Evolutionary conservation across 2,888 invertebrate genomes (phyloP).

Genomic region (Spisula solida): DNA sequence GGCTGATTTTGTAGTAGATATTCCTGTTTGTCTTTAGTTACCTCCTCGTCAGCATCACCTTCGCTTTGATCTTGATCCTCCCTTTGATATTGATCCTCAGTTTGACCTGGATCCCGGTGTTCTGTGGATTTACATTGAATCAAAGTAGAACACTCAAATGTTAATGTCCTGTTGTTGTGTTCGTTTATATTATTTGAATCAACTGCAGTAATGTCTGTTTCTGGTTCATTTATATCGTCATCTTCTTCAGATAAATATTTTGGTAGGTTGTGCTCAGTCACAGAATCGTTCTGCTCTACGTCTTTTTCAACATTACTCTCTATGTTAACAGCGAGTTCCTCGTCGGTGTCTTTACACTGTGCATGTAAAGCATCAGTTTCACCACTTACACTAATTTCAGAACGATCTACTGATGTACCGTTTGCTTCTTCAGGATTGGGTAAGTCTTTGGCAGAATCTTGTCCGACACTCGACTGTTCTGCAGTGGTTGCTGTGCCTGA

Average conservation of each 20-base stretch:
- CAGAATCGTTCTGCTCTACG: background rate
- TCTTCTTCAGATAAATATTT: background rate
- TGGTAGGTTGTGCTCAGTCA: background rate
- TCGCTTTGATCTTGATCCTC: background rate
- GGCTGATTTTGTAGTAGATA: background rate
- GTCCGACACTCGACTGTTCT: background rate
- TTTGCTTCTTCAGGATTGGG: background rate
- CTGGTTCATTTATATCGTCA: background rate
- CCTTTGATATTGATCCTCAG: too few species aligned
- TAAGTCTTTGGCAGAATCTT: background rate
- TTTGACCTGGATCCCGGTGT: background rate
- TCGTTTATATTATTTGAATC: background rate
- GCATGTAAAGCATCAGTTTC: background rate
- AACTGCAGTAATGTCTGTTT: background rate
- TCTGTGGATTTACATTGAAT: background rate
- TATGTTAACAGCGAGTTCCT: background rate
- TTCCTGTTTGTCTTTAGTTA: too few species aligned
- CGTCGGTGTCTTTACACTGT: background rate
- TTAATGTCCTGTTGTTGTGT: background rate
- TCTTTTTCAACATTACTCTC: background rate
- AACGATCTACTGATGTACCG: background rate
- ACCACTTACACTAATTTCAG: background rate
- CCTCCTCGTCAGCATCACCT: background rate
- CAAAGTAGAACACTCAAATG: constrained; percentile 16
- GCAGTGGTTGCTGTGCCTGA: constrained; percentile 17